A percentile compares a stretch with the other conserved stretches of the same genome.
These are phyloP conservation scores for Neodiprion pinetum DNA, from an alignment of 1,140 invertebrate genomes.

Conservation along the genomic window DNA sequence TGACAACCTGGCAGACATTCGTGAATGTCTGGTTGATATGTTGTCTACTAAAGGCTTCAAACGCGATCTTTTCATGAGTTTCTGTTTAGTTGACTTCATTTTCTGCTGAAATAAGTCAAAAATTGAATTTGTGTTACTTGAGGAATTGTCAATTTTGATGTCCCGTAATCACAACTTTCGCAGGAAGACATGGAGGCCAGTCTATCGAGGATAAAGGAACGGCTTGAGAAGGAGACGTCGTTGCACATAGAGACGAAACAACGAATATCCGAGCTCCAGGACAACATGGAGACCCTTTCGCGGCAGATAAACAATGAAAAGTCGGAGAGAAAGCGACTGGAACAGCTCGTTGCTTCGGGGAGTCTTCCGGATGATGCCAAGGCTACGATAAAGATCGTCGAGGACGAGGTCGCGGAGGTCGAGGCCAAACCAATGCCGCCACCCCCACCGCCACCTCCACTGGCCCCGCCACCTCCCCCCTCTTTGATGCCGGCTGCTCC, in stretches of 20 bases:
- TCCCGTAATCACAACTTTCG: conserved; percentile 23
- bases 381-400: conserved; percentile 66
- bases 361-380: conserved; percentile 94
- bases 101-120: no score
- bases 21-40: neutral
- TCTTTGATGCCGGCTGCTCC: conserved; percentile 64
- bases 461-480: conserved; percentile 67
- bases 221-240: conserved; percentile 89
- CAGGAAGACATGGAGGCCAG: conserved; percentile 89
- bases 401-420: conserved; percentile 57
- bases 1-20: no score
- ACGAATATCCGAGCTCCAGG: conserved; percentile 75
- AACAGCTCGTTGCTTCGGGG: conserved; percentile 85
- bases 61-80: conserved; percentile 12
- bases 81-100: neutral
- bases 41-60: neutral
- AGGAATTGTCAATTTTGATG: no score
- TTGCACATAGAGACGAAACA: conserved; percentile 87
- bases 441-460: conserved; percentile 66
- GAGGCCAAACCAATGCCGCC: conserved; percentile 55
- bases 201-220: conserved; percentile 83
- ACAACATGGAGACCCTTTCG: conserved; percentile 54
- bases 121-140: no score
- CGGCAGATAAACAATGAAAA: conserved; percentile 82
- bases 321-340: conserved; percentile 80